These are phyloP conservation scores for Nomada hirtipes DNA, from an alignment of 2,888 invertebrate genomes.

Conservation along the genomic window DNA sequence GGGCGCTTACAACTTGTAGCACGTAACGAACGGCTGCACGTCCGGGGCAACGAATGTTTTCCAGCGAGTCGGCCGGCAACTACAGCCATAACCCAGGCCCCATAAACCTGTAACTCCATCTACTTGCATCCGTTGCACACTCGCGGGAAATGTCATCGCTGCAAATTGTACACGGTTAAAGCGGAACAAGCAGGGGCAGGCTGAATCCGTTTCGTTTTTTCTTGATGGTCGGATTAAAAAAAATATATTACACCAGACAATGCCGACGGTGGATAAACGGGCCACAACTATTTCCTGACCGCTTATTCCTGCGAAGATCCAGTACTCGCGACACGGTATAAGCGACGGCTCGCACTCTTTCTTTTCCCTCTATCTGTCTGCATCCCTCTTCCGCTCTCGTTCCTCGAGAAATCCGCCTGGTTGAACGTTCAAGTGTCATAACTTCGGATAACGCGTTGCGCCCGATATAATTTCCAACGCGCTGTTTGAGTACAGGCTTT, in stretches of 20 bases:
- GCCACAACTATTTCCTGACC: constrained; percentile 29
- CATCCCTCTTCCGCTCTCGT: background rate
- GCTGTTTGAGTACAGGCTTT: constrained; percentile 59
- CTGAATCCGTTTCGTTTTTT: constrained; percentile 42
- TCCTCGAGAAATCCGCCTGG: constrained; percentile 8
- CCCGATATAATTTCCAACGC: constrained; percentile 58
- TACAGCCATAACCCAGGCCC: constrained; percentile 58
- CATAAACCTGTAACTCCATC: constrained; percentile 66
- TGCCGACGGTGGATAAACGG: constrained; percentile 21
- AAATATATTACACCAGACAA: constrained; percentile 40
- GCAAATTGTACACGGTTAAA: constrained; percentile 65
- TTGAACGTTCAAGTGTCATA: constrained; percentile 29
- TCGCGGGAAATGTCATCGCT: constrained; percentile 59
- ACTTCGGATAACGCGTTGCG: constrained; percentile 44
- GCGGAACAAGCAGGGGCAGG: constrained; percentile 41
- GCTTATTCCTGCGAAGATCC: constrained; percentile 12
- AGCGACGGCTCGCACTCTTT: background rate
- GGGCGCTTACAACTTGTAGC: constrained; percentile 36
- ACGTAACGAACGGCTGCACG: constrained; percentile 44
- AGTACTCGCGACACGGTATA: too few species aligned
- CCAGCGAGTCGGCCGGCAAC: constrained; percentile 56
- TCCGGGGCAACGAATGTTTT: constrained; percentile 45
- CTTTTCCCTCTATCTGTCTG: background rate
- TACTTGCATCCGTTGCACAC: constrained; percentile 55
- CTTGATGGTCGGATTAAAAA: constrained; percentile 61